These are phyloP conservation scores for Artibeus jamaicensis DNA, from an alignment of 2,797 vertebrate genomes.

Conservation along the genomic window DNA sequence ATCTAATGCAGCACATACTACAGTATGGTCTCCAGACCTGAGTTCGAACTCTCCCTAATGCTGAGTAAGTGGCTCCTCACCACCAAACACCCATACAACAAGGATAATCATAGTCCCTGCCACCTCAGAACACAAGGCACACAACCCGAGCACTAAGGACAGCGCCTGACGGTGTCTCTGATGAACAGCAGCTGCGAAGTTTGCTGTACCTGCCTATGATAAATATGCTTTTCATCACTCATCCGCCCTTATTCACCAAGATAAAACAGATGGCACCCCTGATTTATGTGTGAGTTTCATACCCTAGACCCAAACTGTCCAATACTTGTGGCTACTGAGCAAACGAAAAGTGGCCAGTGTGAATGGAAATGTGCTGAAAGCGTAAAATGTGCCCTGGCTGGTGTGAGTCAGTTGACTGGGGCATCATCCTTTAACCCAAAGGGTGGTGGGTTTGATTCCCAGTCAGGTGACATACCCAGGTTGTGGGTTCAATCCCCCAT, in stretches of 20 bases:
- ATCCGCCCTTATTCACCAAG: neutral
- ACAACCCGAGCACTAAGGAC: neutral
- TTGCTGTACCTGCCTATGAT: neutral
- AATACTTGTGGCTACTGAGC: neutral
- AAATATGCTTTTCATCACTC: neutral
- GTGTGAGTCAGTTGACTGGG: neutral
- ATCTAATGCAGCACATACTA: neutral
- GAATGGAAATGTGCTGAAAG: neutral
- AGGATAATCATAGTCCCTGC: neutral
- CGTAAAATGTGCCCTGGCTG: neutral
- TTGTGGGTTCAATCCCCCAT: neutral
- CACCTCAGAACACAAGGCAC: neutral
- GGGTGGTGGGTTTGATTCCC: neutral
- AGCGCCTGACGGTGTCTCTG: neutral
- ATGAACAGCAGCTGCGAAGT: neutral
- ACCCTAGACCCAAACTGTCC: neutral
- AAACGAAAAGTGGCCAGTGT: neutral
- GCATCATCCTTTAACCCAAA: neutral
- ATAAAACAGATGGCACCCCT: neutral
- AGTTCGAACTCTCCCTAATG: neutral
- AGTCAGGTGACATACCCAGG: neutral
- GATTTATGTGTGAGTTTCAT: neutral
- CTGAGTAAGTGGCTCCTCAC: neutral
- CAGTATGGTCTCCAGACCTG: neutral
- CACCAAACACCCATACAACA: neutral